Base-by-base conservation (phyloP, 2,113 vertebrate genomes). In the Procavia capensis region DNA sequence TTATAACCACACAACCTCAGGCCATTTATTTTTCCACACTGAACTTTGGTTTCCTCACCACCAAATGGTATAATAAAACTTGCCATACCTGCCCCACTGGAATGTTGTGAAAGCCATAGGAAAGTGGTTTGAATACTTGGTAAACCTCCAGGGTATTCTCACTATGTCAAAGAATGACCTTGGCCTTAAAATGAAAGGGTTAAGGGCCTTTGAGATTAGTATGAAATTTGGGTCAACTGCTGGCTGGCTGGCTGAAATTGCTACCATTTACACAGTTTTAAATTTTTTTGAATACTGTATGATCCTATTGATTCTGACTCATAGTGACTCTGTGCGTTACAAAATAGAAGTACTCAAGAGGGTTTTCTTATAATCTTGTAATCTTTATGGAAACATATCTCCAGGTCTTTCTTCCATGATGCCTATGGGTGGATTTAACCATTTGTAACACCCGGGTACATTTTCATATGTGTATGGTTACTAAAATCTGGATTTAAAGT, bases 211-310 rank as follows among this genome's bases (percentile, higher is more conserved):
- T 91, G 81, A 92, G 57, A 70, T 68, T 72, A 75, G 6, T 36
- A 70, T 64, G 80, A 88, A 85, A 88, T 91, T 27, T 95, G 79
- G 50, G 79, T 76, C 79, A 88, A 75, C 59, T 88, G 36, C 8
- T n/a, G n/a, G n/a, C n/a, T n/a, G n/a, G n/a, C n/a, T n/a, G n/a
- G n/a, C n/a, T 93, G 20, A 88, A n/a, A 25, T 25, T 86, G 27
- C 43, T 75, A 80, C 25, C 59, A 50, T 41, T 50, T 36, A 1
- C 1, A 63, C 34, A 68, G 20, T 82, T 92, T 93, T 95, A n/a
- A n/a, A n/a, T n/a, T n/a, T n/a, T n/a, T n/a, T n/a, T n/a, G n/a
- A n/a, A 84, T 64, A 75, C 8, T 45, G 14, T 43, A 79, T 74
- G 72, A 76, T 64, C 27, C 36, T 80, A 25, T 70, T 36, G 47